Percentiles rank a stretch among this genome's conserved stretches.
phyloP scores from a whole-genome alignment of 2,888 invertebrate species.

The Eustalomyia histrio region DNA sequence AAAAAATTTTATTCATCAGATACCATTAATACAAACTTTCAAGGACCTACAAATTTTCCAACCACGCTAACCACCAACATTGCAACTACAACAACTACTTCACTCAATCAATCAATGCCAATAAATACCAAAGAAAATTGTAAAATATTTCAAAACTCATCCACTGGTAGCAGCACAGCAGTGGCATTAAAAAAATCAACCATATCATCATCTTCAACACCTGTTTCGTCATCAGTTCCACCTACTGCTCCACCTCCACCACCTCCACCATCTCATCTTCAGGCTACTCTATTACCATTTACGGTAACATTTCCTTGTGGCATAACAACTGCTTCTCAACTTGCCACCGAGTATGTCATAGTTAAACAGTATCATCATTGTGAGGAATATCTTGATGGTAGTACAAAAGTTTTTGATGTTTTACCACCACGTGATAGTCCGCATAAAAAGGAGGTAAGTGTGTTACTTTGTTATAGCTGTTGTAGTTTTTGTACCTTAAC shows the following conservation, averaged over 20 bases:
- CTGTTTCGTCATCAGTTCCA: slow-evolving; percentile 14
- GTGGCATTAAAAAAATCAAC: neutral
- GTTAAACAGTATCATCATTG: slow-evolving; percentile 73
- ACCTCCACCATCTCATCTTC: neutral
- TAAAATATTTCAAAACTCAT: slow-evolving; percentile 52
- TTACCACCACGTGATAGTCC: slow-evolving; percentile 68
- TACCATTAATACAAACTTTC: slow-evolving; percentile 5
- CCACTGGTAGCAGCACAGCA: neutral
- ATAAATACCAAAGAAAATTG: slow-evolving; percentile 80
- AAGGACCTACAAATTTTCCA: neutral
- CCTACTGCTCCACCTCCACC: neutral
- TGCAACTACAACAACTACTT: slow-evolving; percentile 78
- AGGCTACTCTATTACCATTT: neutral
- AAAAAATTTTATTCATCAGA: slow-evolving; percentile 10
- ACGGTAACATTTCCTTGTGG: slow-evolving; percentile 47
- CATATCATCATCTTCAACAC: slow-evolving; percentile 17
- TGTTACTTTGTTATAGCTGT: neutral
- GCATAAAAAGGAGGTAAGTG: slow-evolving; percentile 63
- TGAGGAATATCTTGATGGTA: slow-evolving; percentile 75
- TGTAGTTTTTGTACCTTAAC: too few species aligned
- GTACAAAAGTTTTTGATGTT: slow-evolving; percentile 72
- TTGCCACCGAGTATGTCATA: slow-evolving; percentile 70
- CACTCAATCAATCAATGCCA: slow-evolving; percentile 86
- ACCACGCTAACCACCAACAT: slow-evolving; percentile 39
- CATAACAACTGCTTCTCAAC: slow-evolving; percentile 52